Evolutionary conservation across 2,888 invertebrate species (phyloP).

Genomic region (Drosophila silvestris): DNA sequence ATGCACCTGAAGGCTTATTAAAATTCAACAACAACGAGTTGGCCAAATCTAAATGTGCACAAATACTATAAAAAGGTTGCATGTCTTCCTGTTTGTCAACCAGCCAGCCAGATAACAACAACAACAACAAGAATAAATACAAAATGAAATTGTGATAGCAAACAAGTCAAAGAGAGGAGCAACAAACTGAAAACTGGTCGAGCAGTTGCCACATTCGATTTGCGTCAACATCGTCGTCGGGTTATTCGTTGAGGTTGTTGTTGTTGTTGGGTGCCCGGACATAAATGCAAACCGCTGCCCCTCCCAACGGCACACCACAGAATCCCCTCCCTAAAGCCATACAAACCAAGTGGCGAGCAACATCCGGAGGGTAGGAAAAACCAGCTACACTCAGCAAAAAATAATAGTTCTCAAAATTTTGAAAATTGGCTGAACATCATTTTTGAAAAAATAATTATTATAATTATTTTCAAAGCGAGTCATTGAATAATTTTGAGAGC

Average conservation of each 20-base stretch:
- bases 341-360: neutral
- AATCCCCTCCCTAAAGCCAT: neutral
- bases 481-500: neutral
- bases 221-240: constrained; percentile 66
- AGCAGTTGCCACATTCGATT: constrained; percentile 77
- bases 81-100: constrained; percentile 34
- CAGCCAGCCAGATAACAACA: constrained; percentile 24
- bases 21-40: constrained; percentile 36
- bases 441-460: neutral
- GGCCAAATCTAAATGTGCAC: constrained; percentile 33
- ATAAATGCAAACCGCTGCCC: constrained; percentile 42
- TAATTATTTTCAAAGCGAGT: neutral
- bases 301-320: constrained; percentile 21
- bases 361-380: neutral
- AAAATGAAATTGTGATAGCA: constrained; percentile 57
- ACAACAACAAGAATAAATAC: constrained; percentile 12
- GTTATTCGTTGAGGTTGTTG: constrained; percentile 16
- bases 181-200: constrained; percentile 63
- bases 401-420: neutral
- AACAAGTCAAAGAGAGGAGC: constrained; percentile 56
- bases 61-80: neutral
- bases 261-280: constrained; percentile 59
- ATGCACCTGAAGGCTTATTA: constrained; percentile 81
- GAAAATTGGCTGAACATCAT: neutral
- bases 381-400: neutral